phyloP scores from a whole-genome alignment of 2,888 invertebrate species.

The Tipula helvola region DNA sequence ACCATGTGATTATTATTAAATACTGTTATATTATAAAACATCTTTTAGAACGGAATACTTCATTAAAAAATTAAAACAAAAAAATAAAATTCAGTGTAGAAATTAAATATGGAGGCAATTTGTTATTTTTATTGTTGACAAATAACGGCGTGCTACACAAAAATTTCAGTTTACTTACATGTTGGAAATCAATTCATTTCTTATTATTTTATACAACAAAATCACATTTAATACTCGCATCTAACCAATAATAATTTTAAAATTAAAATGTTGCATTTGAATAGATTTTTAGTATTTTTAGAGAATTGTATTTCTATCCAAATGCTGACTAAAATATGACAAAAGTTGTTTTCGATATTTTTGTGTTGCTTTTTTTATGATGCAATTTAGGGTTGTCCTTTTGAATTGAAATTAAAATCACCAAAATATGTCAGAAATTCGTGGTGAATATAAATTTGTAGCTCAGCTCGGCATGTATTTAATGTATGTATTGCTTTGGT shows the following conservation, averaged over 20 bases:
- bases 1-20: background rate
- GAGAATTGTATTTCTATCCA: background rate
- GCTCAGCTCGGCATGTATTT: background rate
- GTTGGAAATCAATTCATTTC: background rate
- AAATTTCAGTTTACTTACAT: background rate
- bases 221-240: background rate
- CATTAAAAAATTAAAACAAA: background rate
- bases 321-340: conserved; percentile 4
- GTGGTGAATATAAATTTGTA: background rate
- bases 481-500: background rate
- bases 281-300: background rate
- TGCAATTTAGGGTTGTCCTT: background rate
- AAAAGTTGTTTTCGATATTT: background rate
- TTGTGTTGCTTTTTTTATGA: conserved; percentile 5
- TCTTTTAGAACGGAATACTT: background rate
- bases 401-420: background rate
- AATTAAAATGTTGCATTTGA: background rate
- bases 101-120: background rate
- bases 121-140: conserved; percentile 4
- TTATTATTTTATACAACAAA: background rate
- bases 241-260: background rate
- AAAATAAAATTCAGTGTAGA: background rate
- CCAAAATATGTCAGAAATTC: background rate
- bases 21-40: background rate
- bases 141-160: conserved; percentile 4